These are phyloP conservation scores for Drosophila bocqueti DNA, from an alignment of 1,140 invertebrate genomes.

Conservation along the genomic window DNA sequence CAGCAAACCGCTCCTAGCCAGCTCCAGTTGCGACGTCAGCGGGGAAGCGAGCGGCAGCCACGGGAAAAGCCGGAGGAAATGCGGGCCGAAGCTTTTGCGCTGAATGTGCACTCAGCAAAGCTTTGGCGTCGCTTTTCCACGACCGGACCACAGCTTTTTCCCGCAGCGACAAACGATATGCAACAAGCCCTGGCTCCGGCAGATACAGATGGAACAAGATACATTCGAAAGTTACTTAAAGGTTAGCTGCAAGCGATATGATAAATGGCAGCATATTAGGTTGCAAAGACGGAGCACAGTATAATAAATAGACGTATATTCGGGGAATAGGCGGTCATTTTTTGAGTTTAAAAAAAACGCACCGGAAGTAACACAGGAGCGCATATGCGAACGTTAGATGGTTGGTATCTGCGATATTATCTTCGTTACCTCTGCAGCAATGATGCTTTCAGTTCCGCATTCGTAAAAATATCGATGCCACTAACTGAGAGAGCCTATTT, in stretches of 20 bases:
- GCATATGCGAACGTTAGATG: not conserved
- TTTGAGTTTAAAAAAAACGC: not conserved
- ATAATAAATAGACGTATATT: not conserved
- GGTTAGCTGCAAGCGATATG: slow-evolving; percentile 14
- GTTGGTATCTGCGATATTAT: too few species aligned
- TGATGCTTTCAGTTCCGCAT: too few species aligned
- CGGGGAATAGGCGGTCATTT: not conserved
- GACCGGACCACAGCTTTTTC: slow-evolving; percentile 17
- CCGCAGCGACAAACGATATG: slow-evolving; percentile 15
- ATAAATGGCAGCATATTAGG: not conserved
- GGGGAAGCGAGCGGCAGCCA: not conserved
- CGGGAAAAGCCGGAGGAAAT: not conserved
- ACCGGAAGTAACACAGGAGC: not conserved
- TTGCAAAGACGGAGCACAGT: not conserved
- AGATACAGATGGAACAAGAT: slow-evolving; percentile 20
- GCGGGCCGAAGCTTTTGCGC: slow-evolving; percentile 34
- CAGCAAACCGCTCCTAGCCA: not conserved
- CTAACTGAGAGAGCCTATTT: not conserved
- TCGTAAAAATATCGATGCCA: not conserved
- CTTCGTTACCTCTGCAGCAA: too few species aligned
- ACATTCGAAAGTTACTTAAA: slow-evolving; percentile 15
- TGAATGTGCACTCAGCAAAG: slow-evolving; percentile 31
- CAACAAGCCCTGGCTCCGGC: slow-evolving; percentile 32
- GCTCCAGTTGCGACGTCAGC: not conserved
- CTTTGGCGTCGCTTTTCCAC: slow-evolving; percentile 10